phyloP scores from a whole-genome alignment of 2,888 invertebrate genomes.

The Dasysyrphus tricinctus region DNA sequence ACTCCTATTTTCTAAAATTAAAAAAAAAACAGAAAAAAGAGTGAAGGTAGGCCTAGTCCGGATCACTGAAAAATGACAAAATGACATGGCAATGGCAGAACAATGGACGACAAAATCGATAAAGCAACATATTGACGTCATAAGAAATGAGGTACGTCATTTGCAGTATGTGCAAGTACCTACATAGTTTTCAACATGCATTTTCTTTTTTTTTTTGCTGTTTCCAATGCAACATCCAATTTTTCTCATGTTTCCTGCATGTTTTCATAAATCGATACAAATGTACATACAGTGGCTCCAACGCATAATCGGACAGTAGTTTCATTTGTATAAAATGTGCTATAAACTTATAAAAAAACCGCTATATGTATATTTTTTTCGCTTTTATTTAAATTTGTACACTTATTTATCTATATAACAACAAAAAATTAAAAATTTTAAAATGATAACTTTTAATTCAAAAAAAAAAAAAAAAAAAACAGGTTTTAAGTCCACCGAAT shows the following conservation, averaged over 20 bases:
- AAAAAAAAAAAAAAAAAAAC: too few relatives aligned
- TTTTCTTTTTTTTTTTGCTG: conserved; percentile 29
- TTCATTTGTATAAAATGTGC: too few relatives aligned
- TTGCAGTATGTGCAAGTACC: conserved; percentile 9
- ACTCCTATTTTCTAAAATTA: conserved; percentile 9
- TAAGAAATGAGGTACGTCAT: conserved; percentile 43
- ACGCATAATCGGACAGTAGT: too few relatives aligned
- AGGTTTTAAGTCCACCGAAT: too few relatives aligned
- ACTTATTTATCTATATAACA: too few relatives aligned
- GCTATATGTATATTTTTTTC: too few relatives aligned
- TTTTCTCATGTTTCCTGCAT: conserved; percentile 27
- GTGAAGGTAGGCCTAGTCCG: conserved; percentile 40
- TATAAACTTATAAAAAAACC: too few relatives aligned
- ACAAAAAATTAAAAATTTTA: too few relatives aligned
- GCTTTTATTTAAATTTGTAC: too few relatives aligned
- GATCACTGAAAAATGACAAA: conserved; percentile 48
- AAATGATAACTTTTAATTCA: too few relatives aligned
- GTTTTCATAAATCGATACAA: conserved; percentile 50
- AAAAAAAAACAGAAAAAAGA: conserved; percentile 3
- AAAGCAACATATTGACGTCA: conserved; percentile 66
- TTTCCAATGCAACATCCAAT: conserved; percentile 26
- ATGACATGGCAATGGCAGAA: conserved; percentile 47
- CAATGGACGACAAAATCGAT: conserved; percentile 63
- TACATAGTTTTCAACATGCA: conserved; percentile 37
- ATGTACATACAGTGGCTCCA: too few relatives aligned